A percentile compares a stretch with the other conserved stretches of the same genome.
Evolutionary conservation across 1,140 invertebrate genomes (phyloP).

Genomic region (Globodera rostochiensis): DNA sequence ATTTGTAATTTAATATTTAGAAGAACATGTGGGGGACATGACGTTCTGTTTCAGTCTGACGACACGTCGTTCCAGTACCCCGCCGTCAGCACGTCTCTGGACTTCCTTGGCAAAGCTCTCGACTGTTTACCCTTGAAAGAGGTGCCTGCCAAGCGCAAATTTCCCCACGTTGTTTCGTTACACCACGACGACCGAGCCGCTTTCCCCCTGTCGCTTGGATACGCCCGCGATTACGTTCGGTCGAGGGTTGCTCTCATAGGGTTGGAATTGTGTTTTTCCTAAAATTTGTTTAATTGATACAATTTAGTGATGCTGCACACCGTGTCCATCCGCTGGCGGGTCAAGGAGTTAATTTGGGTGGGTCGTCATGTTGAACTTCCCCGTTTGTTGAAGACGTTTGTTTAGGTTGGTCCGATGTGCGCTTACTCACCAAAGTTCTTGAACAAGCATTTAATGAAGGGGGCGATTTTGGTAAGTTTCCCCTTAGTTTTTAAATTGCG

Average conservation of each 20-base stretch:
- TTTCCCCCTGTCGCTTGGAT: conserved; percentile 88
- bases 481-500: background rate
- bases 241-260: conserved; percentile 80
- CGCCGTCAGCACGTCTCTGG: background rate
- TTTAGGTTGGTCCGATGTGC: conserved; percentile 90
- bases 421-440: conserved; percentile 74
- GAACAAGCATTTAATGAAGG: conserved; percentile 77
- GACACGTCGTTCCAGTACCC: conserved; percentile 68
- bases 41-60: background rate
- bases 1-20: background rate
- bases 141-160: background rate
- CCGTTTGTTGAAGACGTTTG: conserved; percentile 77
- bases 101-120: conserved; percentile 33
- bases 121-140: conserved; percentile 74
- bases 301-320: conserved; percentile 84
- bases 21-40: background rate
- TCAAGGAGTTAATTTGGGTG: conserved; percentile 83
- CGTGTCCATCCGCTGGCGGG: conserved; percentile 93
- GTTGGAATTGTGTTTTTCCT: conserved; percentile 67
- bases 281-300: too few relatives aligned
- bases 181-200: conserved; percentile 76
- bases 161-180: conserved; percentile 67
- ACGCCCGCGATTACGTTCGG: conserved; percentile 81
- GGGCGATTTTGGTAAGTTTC: conserved; percentile 72
- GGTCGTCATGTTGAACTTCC: conserved; percentile 66